Evolutionary conservation across 2,888 invertebrate genomes (phyloP), one percentile per base, ranked within the genome.

Genomic region (Melinopterus prodromus): DNA sequence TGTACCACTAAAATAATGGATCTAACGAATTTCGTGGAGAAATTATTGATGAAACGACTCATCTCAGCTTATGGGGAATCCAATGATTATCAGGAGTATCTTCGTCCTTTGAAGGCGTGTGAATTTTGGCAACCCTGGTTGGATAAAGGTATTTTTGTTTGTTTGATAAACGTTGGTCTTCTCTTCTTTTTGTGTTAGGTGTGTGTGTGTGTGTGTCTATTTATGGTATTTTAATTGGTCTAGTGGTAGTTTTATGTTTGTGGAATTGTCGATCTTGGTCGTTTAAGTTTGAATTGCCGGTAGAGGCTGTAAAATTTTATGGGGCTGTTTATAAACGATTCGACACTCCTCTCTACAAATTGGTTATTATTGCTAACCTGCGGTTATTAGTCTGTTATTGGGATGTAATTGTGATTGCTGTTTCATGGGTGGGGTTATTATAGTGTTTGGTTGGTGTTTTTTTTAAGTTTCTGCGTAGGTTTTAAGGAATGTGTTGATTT

Each of bases 81-180:
- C 53, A 9, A 16, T 77, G 81, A 72, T 78, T 80, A 69, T 53
- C 77, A 74, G 74, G 35, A 74, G 9, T 74, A 35, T 35, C n/a
- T 71, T 12, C 35, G 12, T 35, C 35, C 74, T 35, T 35, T 79
- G 14, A 83, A 82, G 76, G 82, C 80, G 70, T 82, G 79, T 76
- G 80, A 83, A 79, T 88, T 90, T 82, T 90, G 90, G 90, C 90
- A 90, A 83, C 90, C 90, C 6, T 90, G 90, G 90, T 79, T 89
- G 7, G 85, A 88, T 84, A 84, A 83, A 88, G 89, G 89, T 89
- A 87, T 53, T 53, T 7, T 53, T 53, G 2, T 53, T 53, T 53
- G 53, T 53, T 53, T 12, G 26, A 26, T 3, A 26, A 26, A 26
- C 26, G 3, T 26, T 15, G 9, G 16, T 6, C 15, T 70, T 69